phyloP scores from a whole-genome alignment of 2,113 vertebrate species.

The Etheostoma spectabile region DNA sequence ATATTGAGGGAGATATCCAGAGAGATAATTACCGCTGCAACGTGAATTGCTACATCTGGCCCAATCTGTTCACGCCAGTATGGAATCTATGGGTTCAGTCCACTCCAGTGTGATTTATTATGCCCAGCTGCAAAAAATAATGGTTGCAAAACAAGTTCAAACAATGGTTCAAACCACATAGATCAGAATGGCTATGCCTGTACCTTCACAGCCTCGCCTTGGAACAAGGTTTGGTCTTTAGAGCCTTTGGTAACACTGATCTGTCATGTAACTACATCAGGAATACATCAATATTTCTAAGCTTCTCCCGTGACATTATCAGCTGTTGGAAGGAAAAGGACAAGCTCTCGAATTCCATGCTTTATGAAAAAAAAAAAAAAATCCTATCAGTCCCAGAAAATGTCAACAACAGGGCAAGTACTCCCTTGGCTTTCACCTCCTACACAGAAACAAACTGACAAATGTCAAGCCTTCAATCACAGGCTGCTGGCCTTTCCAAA shows the following conservation, averaged over 20 bases:
- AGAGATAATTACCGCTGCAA: conserved; percentile 49
- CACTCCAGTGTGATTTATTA: conserved; percentile 32
- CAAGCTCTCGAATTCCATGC: background rate
- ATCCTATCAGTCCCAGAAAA: conserved; percentile 35
- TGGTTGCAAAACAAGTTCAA: conserved; percentile 24
- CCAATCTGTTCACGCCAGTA: conserved; percentile 45
- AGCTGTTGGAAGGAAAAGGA: conserved; percentile 45
- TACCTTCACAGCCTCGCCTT: background rate
- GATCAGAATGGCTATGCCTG: background rate
- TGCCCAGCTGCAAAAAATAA: conserved; percentile 16
- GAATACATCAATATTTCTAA: conserved; percentile 17
- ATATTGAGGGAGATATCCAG: conserved; percentile 20
- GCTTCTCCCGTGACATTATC: conserved; percentile 29
- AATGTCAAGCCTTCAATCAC: conserved; percentile 70
- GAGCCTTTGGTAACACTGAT: conserved; percentile 14
- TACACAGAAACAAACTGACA: conserved; percentile 44
- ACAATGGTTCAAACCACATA: background rate
- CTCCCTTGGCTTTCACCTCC: conserved; percentile 33
- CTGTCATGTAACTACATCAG: conserved; percentile 33
- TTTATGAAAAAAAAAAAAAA: conserved; percentile 9
- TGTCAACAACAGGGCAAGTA: conserved; percentile 63
- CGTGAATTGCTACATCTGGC: conserved; percentile 52
- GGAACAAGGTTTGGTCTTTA: conserved; percentile 1
- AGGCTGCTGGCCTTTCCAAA: conserved; percentile 57
- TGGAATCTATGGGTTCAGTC: conserved; percentile 28